Evolutionary conservation across 2,113 vertebrate species (phyloP).

Genomic region (Dasyprocta punctata): DNA sequence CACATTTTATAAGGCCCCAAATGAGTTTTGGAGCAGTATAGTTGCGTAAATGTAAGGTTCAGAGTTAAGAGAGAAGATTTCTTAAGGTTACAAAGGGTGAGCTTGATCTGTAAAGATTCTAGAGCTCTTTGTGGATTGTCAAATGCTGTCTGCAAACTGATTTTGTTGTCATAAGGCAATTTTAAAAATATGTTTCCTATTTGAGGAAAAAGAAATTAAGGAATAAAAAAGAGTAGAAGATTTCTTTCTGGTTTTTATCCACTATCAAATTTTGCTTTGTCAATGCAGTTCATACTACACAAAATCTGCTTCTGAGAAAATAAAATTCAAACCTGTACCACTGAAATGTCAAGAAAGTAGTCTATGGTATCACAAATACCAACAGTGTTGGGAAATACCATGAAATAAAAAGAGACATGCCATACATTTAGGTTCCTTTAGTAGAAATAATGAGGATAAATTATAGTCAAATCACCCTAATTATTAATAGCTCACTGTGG

Average conservation of each 20-base stretch:
- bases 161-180: neutral
- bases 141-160: neutral
- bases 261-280: conserved; percentile 9
- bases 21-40: neutral
- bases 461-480: neutral
- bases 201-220: neutral
- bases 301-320: neutral
- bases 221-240: neutral
- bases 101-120: neutral
- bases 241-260: neutral
- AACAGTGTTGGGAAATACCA: neutral
- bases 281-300: neutral
- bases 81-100: neutral
- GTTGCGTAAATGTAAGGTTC: neutral
- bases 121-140: neutral
- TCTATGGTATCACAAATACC: neutral
- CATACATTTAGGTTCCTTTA: neutral
- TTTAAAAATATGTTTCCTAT: conserved; percentile 1
- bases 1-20: neutral
- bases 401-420: neutral
- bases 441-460: neutral
- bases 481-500: neutral
- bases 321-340: neutral
- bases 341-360: neutral
- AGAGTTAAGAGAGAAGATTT: neutral